Evolutionary conservation across 2,113 vertebrate species (phyloP), one percentile per base, ranked within the genome.

Genomic region (Caranx ignobilis): DNA sequence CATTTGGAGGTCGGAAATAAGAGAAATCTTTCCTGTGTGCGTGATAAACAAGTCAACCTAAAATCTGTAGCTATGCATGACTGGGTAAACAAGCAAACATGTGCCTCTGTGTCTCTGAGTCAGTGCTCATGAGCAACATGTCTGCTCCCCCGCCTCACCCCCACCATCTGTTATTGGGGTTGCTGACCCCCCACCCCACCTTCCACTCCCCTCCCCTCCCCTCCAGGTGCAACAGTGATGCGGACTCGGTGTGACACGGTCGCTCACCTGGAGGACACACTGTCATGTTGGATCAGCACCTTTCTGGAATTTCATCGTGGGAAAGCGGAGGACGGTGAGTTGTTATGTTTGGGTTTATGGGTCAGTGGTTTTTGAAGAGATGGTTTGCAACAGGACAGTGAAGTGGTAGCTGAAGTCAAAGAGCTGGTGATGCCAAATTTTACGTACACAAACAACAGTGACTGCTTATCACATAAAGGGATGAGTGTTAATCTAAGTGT

Each of bases 211-310:
- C 26, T 26, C 3, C 69, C 45, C 37, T 2, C 35, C 7, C 45
- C 77, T 21, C 16, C 59, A 73, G 79, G 74, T 79, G 39, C 66
- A n/a, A 74, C 72, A 12, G 5, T 89, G 88, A 90, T 70, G 74
- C 9, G 41, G 75, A 90, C 21, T 1, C 13, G 81, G 34, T 70
- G 67, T 74, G 91, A 81, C 89, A 55, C 31, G 64, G 56, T 35
- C 41, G 43, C 74, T 75, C 66, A 86, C 79, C 67, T 78, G 59
- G 19, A 81, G 87, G 61, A 43, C 32, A 63, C 64, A 4, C 82
- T 90, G 89, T 88, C 88, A 77, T 31, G 61, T 67, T 37, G 56
- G 69, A 89, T 90, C 72, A 85, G 59, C 39, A 57, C 66, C 59
- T 71, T 71, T 39, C 11, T 55, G 35, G 13, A 72, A 66, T 50